Conservation (phyloP, 1,140 invertebrate species). For the Calephelis virginiensis region DNA sequence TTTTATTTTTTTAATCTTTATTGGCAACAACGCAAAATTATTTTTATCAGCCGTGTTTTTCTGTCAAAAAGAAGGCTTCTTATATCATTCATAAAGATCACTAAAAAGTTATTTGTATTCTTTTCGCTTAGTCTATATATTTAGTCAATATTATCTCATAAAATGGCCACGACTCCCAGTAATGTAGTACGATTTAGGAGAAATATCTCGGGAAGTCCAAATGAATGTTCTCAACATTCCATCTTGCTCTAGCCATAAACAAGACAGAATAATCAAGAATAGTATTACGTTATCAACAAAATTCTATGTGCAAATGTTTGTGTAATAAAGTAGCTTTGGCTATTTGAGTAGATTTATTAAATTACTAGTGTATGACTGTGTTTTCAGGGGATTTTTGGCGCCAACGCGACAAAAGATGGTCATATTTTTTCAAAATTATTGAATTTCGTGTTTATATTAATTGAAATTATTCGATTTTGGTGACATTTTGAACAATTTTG, state of each 20-base stretch:
- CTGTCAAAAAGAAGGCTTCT: too few species aligned
- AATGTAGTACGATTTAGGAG: background rate
- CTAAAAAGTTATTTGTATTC: background rate
- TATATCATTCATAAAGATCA: too few species aligned
- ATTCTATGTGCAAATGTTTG: conserved; percentile 2
- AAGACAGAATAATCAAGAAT: conserved; percentile 2
- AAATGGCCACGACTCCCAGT: background rate
- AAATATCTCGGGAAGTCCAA: conserved; percentile 1
- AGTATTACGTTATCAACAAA: background rate
- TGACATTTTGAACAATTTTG: too few species aligned
- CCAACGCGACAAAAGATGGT: too few species aligned
- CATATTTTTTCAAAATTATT: too few species aligned
- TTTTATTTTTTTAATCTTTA: too few species aligned
- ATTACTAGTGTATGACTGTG: background rate
- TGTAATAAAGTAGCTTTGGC: background rate
- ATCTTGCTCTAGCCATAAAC: conserved; percentile 5
- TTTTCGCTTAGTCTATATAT: background rate
- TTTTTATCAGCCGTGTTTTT: background rate
- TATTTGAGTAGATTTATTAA: background rate
- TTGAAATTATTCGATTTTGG: too few species aligned
- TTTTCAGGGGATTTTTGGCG: too few species aligned
- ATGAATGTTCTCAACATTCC: conserved; percentile 4
- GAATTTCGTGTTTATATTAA: too few species aligned
- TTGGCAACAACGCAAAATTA: background rate
- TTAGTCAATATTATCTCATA: background rate